Conservation (phyloP, 2,888 invertebrate genomes). For the Lasioglossum leucozonium region DNA sequence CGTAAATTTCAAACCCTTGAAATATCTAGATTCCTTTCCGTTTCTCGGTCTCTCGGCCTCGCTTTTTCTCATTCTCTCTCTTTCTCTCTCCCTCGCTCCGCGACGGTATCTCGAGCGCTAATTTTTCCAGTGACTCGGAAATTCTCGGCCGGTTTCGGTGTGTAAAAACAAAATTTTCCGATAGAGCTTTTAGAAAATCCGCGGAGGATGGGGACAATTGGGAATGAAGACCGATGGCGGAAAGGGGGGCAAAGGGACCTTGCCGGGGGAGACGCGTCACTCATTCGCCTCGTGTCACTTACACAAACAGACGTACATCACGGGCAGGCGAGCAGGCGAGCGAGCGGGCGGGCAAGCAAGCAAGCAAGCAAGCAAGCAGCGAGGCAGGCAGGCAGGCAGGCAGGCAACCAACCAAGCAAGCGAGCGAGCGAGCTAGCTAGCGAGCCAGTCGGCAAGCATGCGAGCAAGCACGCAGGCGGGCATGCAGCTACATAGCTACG, state of each 20-base stretch:
- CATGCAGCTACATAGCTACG: slow-evolving; percentile 76
- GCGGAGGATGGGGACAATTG: slow-evolving; percentile 33
- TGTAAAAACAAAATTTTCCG: not conserved
- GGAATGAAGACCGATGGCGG: slow-evolving; percentile 43
- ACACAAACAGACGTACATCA: slow-evolving; percentile 85
- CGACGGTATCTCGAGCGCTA: not conserved
- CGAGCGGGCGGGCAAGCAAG: slow-evolving; percentile 35
- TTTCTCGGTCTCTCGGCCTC: not conserved
- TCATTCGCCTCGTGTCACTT: slow-evolving; percentile 84
- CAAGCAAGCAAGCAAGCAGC: slow-evolving; percentile 47
- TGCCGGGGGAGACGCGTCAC: slow-evolving; percentile 79
- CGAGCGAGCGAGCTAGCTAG: slow-evolving; percentile 4
- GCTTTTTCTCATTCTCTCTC: not conserved
- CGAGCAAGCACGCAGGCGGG: slow-evolving; percentile 40
- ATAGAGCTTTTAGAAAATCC: slow-evolving; percentile 28
- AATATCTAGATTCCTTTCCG: slow-evolving; percentile 53
- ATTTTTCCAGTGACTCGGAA: slow-evolving; percentile 19
- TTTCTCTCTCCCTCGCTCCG: not conserved
- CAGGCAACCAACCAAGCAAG: slow-evolving; percentile 60
- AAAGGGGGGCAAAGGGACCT: slow-evolving; percentile 49
- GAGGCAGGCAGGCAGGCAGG: slow-evolving; percentile 41
- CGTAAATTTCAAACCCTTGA: slow-evolving; percentile 71
- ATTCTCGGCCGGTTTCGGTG: too few relatives aligned
- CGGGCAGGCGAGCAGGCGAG: slow-evolving; percentile 77
- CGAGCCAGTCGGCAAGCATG: slow-evolving; percentile 39